Percentiles rank a stretch among this genome's conserved stretches.
Conservation (phyloP, 2,888 invertebrate species). For the Ormyrus labotus region DNA sequence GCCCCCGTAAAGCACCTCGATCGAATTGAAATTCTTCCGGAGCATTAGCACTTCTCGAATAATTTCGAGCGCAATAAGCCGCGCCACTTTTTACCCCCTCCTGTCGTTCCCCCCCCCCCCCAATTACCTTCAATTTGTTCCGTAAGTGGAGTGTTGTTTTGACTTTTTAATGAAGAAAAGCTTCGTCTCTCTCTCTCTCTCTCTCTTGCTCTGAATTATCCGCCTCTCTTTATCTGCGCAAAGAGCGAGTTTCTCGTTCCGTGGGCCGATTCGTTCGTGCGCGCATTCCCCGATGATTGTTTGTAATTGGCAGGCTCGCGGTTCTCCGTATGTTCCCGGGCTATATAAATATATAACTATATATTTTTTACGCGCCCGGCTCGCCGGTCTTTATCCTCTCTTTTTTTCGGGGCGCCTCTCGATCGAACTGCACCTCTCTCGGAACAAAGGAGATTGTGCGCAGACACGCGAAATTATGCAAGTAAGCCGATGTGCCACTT, state of each 20-base stretch:
- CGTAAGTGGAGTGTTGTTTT: slow-evolving; percentile 52
- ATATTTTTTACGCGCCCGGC: too few species aligned
- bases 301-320: slow-evolving; percentile 50
- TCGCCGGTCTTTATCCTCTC: neutral
- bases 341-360: neutral
- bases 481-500: slow-evolving; percentile 19
- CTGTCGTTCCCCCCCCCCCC: slow-evolving; percentile 35
- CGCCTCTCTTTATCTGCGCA: slow-evolving; percentile 12
- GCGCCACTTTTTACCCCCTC: neutral
- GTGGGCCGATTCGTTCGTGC: slow-evolving; percentile 48
- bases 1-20: too few species aligned
- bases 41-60: too few species aligned
- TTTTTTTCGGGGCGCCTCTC: slow-evolving; percentile 3
- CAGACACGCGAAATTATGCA: slow-evolving; percentile 12
- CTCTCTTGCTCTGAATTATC: slow-evolving; percentile 4
- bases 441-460: neutral
- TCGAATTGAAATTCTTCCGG: too few species aligned
- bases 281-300: slow-evolving; percentile 55
- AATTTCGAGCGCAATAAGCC: too few species aligned
- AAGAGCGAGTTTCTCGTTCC: slow-evolving; percentile 46
- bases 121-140: slow-evolving; percentile 53
- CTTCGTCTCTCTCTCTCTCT: slow-evolving; percentile 22
- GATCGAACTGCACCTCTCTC: slow-evolving; percentile 2
- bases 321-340: slow-evolving; percentile 20
- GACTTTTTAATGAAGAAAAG: slow-evolving; percentile 53